Percentiles rank a stretch among this genome's conserved stretches.
These are phyloP conservation scores for Poliocrania exsul DNA, from an alignment of 2,797 vertebrate genomes.

Conservation along the genomic window DNA sequence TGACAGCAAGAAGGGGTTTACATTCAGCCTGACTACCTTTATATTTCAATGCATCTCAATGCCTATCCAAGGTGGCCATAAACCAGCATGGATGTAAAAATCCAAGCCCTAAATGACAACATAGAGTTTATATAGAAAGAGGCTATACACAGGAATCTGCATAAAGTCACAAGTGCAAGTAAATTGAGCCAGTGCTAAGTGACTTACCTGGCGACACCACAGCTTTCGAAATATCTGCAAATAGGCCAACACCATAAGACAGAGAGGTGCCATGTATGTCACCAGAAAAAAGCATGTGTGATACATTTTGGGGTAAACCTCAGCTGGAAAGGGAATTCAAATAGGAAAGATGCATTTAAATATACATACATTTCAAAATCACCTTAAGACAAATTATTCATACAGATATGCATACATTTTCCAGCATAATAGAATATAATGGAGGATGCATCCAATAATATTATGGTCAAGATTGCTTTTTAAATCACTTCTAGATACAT, in stretches of 20 bases:
- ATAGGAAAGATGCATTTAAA: constrained; percentile 18
- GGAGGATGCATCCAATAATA: neutral
- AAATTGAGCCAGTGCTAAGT: neutral
- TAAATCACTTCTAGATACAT: neutral
- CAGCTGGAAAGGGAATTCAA: constrained; percentile 80
- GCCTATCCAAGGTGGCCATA: neutral
- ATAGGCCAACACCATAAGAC: constrained; percentile 96
- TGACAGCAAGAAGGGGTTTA: fast-evolving
- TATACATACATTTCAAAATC: neutral
- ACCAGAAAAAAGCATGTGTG: constrained; percentile 96
- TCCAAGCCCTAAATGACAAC: neutral
- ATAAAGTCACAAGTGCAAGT: neutral
- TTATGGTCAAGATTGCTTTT: neutral
- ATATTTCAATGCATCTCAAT: neutral
- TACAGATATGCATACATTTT: neutral
- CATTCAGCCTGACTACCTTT: neutral
- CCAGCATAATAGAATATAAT: neutral
- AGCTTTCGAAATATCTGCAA: constrained; percentile 97
- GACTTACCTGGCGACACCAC: constrained; percentile 93
- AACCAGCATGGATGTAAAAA: neutral
- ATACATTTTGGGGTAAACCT: constrained; percentile 94
- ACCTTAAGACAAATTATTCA: neutral
- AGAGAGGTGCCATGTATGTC: constrained; percentile 93
- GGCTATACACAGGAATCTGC: neutral
- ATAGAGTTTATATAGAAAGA: neutral